Evolutionary conservation across 2,113 vertebrate species (phyloP).

Genomic region (Pontoporia blainvillei): DNA sequence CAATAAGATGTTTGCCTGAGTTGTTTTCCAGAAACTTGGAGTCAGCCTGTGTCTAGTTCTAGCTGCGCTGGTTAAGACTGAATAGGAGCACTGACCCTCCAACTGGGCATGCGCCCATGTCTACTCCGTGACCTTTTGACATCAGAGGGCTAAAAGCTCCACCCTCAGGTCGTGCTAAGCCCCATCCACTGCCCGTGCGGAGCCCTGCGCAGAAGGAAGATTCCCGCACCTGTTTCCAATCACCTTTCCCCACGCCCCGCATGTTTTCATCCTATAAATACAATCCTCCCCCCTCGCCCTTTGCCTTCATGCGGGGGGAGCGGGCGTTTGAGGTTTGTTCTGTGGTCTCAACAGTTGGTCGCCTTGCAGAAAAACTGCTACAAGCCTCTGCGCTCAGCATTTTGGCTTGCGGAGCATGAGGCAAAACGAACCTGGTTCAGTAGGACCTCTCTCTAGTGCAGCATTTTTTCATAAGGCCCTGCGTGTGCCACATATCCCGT

Average conservation of each 20-base stretch:
- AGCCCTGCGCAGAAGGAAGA: neutral
- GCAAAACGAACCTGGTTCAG: neutral
- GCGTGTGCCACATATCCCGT: neutral
- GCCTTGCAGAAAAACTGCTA: too few species aligned
- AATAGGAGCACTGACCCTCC: neutral
- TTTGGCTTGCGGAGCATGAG: neutral
- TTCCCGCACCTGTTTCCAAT: neutral
- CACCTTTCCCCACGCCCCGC: neutral
- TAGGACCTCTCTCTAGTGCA: neutral
- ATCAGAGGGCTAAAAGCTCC: neutral
- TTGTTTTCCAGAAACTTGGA: neutral
- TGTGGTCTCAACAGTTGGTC: accelerated
- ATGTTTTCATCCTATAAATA: neutral
- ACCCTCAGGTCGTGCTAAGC: neutral
- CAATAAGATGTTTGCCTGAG: neutral
- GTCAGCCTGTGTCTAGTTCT: neutral
- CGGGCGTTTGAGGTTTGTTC: neutral
- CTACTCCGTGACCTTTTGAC: neutral
- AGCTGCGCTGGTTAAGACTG: neutral
- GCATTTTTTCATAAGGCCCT: neutral
- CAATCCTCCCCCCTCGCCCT: neutral
- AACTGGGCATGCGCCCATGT: too few species aligned
- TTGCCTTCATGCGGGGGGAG: neutral
- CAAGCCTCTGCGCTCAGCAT: neutral
- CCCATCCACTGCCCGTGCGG: neutral